phyloP scores from a whole-genome alignment of 2,888 invertebrate genomes.

The Periphyllus acericola region DNA sequence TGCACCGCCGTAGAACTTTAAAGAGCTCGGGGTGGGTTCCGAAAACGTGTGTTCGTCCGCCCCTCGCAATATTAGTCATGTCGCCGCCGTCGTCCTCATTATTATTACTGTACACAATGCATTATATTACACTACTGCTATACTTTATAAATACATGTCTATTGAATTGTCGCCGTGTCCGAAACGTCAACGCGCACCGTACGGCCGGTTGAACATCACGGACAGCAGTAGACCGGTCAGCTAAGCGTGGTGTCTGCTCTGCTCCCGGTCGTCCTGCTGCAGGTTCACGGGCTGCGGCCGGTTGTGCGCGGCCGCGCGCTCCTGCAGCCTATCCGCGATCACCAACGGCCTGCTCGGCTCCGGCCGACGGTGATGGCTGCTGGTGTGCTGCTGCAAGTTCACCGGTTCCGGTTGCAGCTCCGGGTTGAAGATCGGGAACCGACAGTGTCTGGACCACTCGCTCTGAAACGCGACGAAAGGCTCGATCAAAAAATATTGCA shows the following conservation, averaged over 20 bases:
- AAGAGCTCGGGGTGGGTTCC: too few relatives aligned
- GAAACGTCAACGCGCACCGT: not conserved
- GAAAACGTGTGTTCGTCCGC: too few relatives aligned
- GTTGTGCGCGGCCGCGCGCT: slow-evolving; percentile 15
- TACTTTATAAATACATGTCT: too few relatives aligned
- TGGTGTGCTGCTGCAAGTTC: slow-evolving; percentile 30
- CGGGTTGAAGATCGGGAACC: slow-evolving; percentile 43
- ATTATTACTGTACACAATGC: not conserved
- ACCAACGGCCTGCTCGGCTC: slow-evolving; percentile 10
- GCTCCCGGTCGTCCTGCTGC: slow-evolving; percentile 43
- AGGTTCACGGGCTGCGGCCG: slow-evolving; percentile 10
- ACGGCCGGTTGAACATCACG: not conserved
- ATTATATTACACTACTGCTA: too few relatives aligned
- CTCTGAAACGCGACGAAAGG: slow-evolving; percentile 12
- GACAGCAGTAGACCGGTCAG: not conserved
- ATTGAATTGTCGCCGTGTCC: not conserved
- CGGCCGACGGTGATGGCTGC: slow-evolving; percentile 20
- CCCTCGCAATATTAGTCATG: not conserved
- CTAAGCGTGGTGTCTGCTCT: slow-evolving; percentile 49
- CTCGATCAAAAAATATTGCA: not conserved
- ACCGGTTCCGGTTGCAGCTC: slow-evolving; percentile 49
- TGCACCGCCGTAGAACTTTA: too few relatives aligned
- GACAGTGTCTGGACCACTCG: slow-evolving; percentile 55
- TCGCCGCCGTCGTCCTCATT: not conserved
- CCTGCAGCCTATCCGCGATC: not conserved